phyloP scores from a whole-genome alignment of 2,797 vertebrate species.

The Syncerus caffer region DNA sequence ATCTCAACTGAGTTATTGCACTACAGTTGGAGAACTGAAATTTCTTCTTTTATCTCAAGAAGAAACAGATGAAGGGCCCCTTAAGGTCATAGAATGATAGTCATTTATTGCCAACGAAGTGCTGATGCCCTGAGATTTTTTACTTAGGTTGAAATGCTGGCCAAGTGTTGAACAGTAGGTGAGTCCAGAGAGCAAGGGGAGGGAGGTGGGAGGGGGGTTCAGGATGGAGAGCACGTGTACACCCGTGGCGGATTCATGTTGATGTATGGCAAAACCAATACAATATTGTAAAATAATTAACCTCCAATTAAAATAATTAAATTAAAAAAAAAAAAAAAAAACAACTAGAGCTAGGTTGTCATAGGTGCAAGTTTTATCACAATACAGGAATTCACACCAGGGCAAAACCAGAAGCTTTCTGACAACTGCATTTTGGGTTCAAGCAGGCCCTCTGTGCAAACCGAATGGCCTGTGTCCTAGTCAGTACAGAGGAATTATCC shows the following conservation, averaged over 20 bases:
- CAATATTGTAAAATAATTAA: no score
- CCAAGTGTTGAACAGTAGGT: background rate
- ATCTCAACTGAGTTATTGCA: background rate
- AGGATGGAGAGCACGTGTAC: no score
- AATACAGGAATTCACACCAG: background rate
- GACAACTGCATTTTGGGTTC: background rate
- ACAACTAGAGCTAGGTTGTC: background rate
- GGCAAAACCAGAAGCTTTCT: background rate
- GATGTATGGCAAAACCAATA: no score
- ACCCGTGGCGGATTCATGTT: no score
- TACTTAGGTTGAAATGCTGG: background rate
- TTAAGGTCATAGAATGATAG: background rate
- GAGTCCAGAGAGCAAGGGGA: background rate
- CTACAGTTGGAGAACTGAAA: background rate
- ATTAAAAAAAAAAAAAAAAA: slow-evolving; percentile 8
- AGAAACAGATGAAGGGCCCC: background rate
- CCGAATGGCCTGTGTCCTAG: background rate
- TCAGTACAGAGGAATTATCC: background rate
- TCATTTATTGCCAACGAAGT: background rate
- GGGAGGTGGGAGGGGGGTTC: no score
- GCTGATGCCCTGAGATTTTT: background rate
- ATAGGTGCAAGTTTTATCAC: background rate
- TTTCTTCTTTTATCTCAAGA: slow-evolving; percentile 4
- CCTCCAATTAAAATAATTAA: no score
- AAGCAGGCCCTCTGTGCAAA: background rate